Evolutionary conservation across 1,140 invertebrate species (phyloP).

Genomic region (Pogonus chalceus): DNA sequence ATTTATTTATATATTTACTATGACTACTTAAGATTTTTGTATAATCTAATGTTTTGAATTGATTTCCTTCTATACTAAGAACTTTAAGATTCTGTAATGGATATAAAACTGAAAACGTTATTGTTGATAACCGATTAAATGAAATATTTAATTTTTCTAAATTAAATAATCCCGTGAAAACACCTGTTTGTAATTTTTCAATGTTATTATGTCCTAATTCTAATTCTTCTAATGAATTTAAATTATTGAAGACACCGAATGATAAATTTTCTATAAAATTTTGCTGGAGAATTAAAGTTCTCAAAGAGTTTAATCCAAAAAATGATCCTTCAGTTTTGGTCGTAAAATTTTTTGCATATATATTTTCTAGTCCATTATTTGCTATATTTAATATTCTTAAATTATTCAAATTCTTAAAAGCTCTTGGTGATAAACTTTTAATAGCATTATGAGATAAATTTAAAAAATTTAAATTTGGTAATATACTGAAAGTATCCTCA

Average conservation of each 20-base stretch:
- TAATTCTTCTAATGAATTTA: neutral
- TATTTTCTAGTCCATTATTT: constrained; percentile 13
- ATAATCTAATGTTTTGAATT: neutral
- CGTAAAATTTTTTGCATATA: neutral
- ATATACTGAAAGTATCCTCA: constrained; percentile 20
- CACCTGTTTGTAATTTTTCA: neutral
- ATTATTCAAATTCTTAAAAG: constrained; percentile 18
- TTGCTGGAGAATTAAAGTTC: neutral
- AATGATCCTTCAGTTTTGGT: neutral
- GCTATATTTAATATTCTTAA: constrained; percentile 26
- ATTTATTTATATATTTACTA: neutral
- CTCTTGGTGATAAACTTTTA: constrained; percentile 33
- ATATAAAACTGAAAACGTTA: neutral
- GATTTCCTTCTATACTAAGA: neutral
- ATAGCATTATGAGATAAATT: constrained; percentile 34
- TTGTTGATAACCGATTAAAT: neutral
- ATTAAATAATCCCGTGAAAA: neutral
- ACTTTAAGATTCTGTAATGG: neutral
- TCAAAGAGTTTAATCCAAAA: neutral
- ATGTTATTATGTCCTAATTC: neutral
- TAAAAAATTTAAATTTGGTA: constrained; percentile 22
- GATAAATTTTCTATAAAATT: neutral
- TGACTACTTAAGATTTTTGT: neutral
- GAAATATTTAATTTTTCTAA: neutral
- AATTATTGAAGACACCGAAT: neutral